These are phyloP conservation scores for Drosophila lacicola DNA, from an alignment of 2,888 invertebrate species.

Conservation along the genomic window DNA sequence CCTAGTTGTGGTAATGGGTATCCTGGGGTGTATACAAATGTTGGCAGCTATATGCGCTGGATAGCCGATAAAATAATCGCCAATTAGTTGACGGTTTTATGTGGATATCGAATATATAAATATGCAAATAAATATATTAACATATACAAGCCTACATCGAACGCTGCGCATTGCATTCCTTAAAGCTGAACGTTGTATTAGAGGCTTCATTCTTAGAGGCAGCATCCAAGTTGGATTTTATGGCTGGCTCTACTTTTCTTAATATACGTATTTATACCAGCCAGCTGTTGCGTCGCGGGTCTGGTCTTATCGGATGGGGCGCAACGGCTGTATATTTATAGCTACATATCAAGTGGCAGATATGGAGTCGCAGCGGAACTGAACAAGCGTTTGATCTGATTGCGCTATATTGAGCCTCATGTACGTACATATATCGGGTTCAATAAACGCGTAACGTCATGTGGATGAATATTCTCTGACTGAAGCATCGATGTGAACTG, in stretches of 20 bases:
- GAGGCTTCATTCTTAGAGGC: conserved; percentile 2
- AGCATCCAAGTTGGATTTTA: conserved; percentile 16
- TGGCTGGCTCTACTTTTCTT: conserved; percentile 17
- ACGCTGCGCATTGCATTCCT: conserved; percentile 75
- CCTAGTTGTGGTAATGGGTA: accelerated
- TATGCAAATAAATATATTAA: neutral
- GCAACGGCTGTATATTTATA: conserved; percentile 38
- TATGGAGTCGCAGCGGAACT: conserved; percentile 42
- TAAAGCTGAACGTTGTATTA: conserved; percentile 60
- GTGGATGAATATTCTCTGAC: too few relatives aligned
- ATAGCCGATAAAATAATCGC: conserved; percentile 31
- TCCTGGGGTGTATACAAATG: conserved; percentile 41
- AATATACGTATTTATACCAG: conserved; percentile 2
- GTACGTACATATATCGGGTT: conserved; percentile 20
- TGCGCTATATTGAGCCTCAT: conserved; percentile 27
- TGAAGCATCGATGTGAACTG: too few relatives aligned
- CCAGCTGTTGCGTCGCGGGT: conserved; percentile 43
- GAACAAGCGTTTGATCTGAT: conserved; percentile 6
- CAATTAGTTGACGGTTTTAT: neutral
- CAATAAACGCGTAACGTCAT: conserved; percentile 9
- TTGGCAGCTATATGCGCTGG: conserved; percentile 26
- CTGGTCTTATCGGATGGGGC: conserved; percentile 27
- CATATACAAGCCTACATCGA: neutral
- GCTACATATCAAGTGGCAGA: conserved; percentile 45
- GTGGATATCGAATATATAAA: too few relatives aligned